phyloP scores from a whole-genome alignment of 2,797 vertebrate species.

The Lagocephalus sceleratus region DNA sequence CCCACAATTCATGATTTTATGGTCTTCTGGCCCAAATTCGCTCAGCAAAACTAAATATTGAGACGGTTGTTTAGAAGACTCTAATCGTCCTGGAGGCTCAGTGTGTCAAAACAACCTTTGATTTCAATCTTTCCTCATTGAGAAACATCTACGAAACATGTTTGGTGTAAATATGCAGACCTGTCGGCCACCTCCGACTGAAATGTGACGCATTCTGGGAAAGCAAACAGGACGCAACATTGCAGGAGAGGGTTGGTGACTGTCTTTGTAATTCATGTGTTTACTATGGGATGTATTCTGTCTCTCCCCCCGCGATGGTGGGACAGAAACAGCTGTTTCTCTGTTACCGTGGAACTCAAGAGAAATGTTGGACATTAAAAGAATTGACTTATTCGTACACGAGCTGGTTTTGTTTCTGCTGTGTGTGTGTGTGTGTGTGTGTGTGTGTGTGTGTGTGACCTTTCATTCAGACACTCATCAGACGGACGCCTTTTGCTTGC shows the following conservation, averaged over 20 bases:
- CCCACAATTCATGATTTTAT: conserved; percentile 37
- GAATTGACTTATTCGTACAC: conserved; percentile 66
- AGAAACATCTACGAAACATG: conserved; percentile 9
- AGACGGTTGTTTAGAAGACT: conserved; percentile 2
- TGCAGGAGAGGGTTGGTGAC: conserved; percentile 28
- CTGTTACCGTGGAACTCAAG: conserved; percentile 69
- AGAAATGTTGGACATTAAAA: conserved; percentile 77
- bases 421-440: conserved; percentile 5
- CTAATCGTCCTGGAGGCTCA: neutral
- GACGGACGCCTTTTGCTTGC: too few relatives aligned
- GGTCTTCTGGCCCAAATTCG: conserved; percentile 38
- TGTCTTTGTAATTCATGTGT: conserved; percentile 69
- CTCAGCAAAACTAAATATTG: conserved; percentile 14
- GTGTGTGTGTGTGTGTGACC: conserved; percentile 1
- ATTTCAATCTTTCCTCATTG: conserved; percentile 1
- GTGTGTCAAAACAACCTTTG: neutral
- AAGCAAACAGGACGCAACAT: neutral
- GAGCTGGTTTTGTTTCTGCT: conserved; percentile 31
- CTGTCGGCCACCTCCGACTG: neutral
- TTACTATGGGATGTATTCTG: conserved; percentile 69
- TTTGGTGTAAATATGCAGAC: conserved; percentile 22
- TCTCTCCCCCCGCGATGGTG: conserved; percentile 27
- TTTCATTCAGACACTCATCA: too few relatives aligned
- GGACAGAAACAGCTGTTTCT: conserved; percentile 63
- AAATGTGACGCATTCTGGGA: conserved; percentile 15